Conservation (phyloP, 2,797 vertebrate species). For the Acridotheres tristis region DNA sequence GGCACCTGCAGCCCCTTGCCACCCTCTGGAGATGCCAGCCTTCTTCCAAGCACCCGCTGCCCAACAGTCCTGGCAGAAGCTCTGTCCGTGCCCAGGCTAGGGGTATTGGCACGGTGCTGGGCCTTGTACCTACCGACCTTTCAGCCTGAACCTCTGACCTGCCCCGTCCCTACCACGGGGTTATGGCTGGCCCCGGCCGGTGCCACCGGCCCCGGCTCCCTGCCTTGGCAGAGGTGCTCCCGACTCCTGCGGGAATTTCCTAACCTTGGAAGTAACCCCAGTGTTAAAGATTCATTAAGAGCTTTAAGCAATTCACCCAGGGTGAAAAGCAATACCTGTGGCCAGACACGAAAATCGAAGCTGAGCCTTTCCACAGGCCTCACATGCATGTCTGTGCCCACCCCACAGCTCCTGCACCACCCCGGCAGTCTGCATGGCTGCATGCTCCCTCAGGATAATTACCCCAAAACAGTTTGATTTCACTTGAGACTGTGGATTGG, state of each 20-base stretch:
- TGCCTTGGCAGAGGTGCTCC: neutral
- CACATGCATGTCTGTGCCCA: neutral
- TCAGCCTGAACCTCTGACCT: neutral
- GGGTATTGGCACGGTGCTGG: rapidly evolving
- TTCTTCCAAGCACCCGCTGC: rapidly evolving
- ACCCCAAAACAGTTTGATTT: neutral
- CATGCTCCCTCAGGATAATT: neutral
- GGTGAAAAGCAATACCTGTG: neutral
- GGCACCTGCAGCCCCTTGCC: rapidly evolving
- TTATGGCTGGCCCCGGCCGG: neutral
- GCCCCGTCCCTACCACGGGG: rapidly evolving
- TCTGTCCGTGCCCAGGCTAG: rapidly evolving
- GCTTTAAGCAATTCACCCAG: neutral
- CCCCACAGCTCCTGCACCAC: neutral
- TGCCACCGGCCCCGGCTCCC: neutral
- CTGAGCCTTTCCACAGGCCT: neutral
- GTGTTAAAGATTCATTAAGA: neutral
- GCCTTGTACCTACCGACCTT: neutral
- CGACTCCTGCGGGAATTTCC: neutral
- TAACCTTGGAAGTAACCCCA: neutral
- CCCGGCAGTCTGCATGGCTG: neutral
- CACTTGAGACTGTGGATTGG: neutral
- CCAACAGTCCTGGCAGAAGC: rapidly evolving
- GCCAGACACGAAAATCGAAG: neutral
- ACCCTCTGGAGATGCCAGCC: neutral